A percentile compares a stretch with the other conserved stretches of the same genome.
phyloP scores from a whole-genome alignment of 2,797 vertebrate genomes.

The Xenops minutus region DNA sequence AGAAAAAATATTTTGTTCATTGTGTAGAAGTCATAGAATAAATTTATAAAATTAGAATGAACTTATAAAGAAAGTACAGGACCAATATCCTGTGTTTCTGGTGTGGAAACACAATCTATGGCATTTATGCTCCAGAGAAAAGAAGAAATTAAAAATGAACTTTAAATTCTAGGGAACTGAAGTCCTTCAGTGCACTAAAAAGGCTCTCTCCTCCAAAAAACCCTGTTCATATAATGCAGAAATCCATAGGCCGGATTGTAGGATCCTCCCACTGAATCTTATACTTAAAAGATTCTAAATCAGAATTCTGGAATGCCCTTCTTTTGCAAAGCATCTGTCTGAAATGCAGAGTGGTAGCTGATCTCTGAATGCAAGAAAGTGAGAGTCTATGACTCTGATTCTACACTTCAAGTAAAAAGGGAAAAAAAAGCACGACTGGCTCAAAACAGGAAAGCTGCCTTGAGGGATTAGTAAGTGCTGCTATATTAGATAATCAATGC shows the following conservation, averaged over 20 bases:
- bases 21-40: not conserved
- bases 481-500: not conserved
- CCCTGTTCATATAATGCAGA: not conserved
- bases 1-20: not conserved
- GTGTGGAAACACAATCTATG: not conserved
- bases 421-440: not conserved
- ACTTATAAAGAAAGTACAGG: not conserved
- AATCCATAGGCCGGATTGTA: not conserved
- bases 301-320: not conserved
- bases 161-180: not conserved
- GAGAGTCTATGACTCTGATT: not conserved
- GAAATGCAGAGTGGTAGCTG: not conserved
- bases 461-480: not conserved
- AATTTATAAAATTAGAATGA: not conserved
- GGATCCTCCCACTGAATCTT: not conserved
- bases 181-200: not conserved
- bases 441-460: not conserved
- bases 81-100: not conserved
- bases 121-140: not conserved
- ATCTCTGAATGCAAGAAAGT: not conserved
- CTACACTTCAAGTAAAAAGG: not conserved
- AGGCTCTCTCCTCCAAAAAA: not conserved
- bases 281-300: not conserved
- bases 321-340: not conserved
- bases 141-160: not conserved